phyloP scores from a whole-genome alignment of 2,797 vertebrate species.

The Spheniscus humboldti region DNA sequence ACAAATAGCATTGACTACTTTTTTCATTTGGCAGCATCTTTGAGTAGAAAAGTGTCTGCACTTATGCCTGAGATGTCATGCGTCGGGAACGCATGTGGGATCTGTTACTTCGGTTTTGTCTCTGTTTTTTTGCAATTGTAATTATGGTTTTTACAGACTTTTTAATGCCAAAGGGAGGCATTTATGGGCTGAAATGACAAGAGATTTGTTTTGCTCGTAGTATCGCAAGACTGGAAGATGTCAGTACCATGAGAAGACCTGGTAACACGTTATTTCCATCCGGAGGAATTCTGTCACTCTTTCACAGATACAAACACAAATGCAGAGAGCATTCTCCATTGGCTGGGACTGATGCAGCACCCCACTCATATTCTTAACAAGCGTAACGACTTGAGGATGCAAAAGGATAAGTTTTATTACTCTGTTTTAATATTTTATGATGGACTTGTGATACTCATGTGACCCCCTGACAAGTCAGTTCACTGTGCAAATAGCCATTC shows the following conservation, averaged over 20 bases:
- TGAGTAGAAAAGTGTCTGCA: slow-evolving; percentile 46
- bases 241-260: not conserved
- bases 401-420: not conserved
- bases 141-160: slow-evolving; percentile 44
- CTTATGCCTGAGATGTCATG: slow-evolving; percentile 44
- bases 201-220: not conserved
- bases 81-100: not conserved
- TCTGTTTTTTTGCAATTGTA: slow-evolving; percentile 52
- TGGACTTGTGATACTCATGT: not conserved
- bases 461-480: not conserved
- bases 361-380: not conserved
- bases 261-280: slow-evolving; percentile 9
- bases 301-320: not conserved
- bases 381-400: not conserved
- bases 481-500: not conserved
- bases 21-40: slow-evolving; percentile 44
- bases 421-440: not conserved
- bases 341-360: not conserved
- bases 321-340: not conserved
- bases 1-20: slow-evolving; percentile 43
- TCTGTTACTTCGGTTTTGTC: slow-evolving; percentile 45
- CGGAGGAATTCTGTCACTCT: not conserved
- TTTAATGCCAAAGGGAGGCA: slow-evolving; percentile 36
- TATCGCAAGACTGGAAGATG: not conserved
- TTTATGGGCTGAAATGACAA: slow-evolving; percentile 21